phyloP scores from a whole-genome alignment of 2,797 vertebrate species.

The Chaetophractus vellerosus region DNA sequence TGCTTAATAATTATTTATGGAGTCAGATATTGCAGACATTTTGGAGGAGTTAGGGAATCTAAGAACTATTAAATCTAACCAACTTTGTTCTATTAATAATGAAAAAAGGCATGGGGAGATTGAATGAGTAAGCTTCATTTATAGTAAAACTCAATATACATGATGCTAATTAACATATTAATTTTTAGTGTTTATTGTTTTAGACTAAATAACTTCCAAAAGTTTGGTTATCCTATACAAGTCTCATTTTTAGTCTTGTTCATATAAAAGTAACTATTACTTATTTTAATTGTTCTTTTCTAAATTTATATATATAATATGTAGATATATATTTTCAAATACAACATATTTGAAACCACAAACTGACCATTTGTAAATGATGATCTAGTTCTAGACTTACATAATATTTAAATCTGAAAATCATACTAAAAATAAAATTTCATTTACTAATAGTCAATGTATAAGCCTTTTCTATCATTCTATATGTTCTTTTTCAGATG shows the following conservation, averaged over 20 bases:
- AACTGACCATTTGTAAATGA: background rate
- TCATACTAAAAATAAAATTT: background rate
- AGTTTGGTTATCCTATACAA: background rate
- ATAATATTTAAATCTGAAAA: background rate
- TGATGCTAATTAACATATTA: background rate
- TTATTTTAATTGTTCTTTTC: background rate
- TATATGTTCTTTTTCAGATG: background rate
- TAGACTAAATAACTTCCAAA: background rate
- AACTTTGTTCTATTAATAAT: conserved; percentile 20
- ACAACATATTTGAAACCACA: background rate
- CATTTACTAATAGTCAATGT: background rate
- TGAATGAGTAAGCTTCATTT: background rate
- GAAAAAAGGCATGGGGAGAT: background rate
- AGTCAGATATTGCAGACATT: background rate
- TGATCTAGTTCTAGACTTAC: background rate
- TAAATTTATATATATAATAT: background rate
- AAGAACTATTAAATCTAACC: background rate
- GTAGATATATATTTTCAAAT: background rate
- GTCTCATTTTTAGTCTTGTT: background rate
- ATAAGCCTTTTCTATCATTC: background rate
- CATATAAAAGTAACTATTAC: background rate
- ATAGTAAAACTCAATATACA: background rate
- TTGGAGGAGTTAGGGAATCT: background rate
- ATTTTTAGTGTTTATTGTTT: background rate
- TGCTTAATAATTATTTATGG: background rate